Evolutionary conservation across 2,888 invertebrate genomes (phyloP), one percentile per base, ranked within the genome.

Genomic region (Ditylenchus weischeri): DNA sequence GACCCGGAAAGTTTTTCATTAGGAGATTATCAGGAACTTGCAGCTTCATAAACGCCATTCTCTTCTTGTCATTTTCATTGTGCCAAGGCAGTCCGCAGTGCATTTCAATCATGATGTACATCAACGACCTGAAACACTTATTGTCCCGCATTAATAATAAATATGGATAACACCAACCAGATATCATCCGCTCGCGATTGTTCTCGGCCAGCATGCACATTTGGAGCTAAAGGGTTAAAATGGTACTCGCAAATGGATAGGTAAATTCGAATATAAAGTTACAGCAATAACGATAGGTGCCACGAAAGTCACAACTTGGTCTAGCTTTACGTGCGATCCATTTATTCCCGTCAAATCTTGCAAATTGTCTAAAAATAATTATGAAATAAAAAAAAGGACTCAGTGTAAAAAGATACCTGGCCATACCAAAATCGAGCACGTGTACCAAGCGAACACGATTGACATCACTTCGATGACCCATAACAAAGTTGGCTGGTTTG

Each of bases 31-130:
- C 72, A 23, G 64, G 19, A 64, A 75, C 72, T 18, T 57, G n/a
- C 47, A 71, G 54, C 65, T 79, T 79, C 72, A 62, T 65, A 21
- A 21, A 38, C 50, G 69, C 69, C 29, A 72, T 58, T 21, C 19
- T 43, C 50, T 65, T 69, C 19, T 74, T 71, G n/a, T 76, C 76
- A 58, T 68, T 62, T 13, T 65, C 71, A 15, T 60, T 65, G 65
- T 79, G 79, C 79, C 79, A 79, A 47, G 78, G 79, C 38, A 79
- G 74, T 0, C 76, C 77, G 60, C 76, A 77, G 90, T 91, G 83
- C 91, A 93, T 65, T 65, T 76, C 78, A 64, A 79, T 79, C 57
- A 72, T 65, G 49, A 72, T 49, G 61, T 72, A 72, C 13, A 72
- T 13, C 29, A 71, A 64, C 15, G 71, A 72, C 59, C 43, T 43